Conservation (phyloP, 2,797 vertebrate genomes). For the Anas flavirostris region DNA sequence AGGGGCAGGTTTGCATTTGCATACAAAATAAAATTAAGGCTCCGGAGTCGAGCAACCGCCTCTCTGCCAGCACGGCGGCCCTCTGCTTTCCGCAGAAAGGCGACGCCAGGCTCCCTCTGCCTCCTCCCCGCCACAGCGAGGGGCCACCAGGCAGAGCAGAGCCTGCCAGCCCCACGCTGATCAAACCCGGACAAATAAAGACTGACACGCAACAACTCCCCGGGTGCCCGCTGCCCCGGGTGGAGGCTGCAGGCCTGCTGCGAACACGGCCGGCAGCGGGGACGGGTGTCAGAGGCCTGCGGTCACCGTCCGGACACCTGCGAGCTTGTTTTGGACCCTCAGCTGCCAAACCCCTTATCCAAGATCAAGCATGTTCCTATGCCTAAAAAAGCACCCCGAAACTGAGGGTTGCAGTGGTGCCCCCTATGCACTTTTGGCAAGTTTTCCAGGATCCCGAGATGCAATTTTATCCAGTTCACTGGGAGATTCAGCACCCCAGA, state of each 20-base stretch:
- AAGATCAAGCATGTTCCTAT: conserved; percentile 3
- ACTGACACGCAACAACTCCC: conserved; percentile 85
- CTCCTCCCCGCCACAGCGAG: conserved; percentile 75
- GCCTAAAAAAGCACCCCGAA: background rate
- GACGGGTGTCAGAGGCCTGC: background rate
- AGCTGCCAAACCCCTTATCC: background rate
- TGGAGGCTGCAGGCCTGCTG: conserved; percentile 76
- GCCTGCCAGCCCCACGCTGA: conserved; percentile 79
- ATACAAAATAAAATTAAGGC: conserved; percentile 6
- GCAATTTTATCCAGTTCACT: background rate
- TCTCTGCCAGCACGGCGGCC: background rate
- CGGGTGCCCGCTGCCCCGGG: conserved; percentile 68
- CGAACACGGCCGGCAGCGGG: conserved; percentile 62
- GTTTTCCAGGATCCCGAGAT: background rate
- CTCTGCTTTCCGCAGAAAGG: background rate
- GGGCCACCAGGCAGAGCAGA: background rate
- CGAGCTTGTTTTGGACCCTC: background rate
- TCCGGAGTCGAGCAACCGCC: background rate
- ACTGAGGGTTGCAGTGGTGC: background rate
- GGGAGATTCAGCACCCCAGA: fast-evolving
- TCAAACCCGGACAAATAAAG: conserved; percentile 84
- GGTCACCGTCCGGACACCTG: conserved; percentile 16
- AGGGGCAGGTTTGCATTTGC: background rate
- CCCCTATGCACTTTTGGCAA: background rate
- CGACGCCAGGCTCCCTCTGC: conserved; percentile 32